phyloP scores from a whole-genome alignment of 2,888 invertebrate genomes.

The Venusia cambrica region DNA sequence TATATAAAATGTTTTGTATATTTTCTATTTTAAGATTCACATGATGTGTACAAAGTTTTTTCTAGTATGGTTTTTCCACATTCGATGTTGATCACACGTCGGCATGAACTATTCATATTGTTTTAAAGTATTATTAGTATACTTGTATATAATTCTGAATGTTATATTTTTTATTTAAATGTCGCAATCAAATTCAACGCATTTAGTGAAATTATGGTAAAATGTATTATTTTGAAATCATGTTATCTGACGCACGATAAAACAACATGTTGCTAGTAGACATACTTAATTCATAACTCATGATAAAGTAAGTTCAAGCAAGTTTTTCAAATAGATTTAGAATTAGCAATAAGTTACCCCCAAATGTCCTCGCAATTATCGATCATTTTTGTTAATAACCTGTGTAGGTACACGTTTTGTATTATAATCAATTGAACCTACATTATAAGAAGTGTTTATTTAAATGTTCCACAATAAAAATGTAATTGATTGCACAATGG shows the following conservation, averaged over 20 bases:
- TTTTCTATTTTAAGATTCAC: slow-evolving; percentile 72
- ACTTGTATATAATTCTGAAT: slow-evolving; percentile 71
- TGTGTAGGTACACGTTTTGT: too few species aligned
- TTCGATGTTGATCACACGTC: slow-evolving; percentile 54
- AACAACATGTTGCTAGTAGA: too few species aligned
- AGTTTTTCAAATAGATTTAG: slow-evolving; percentile 9
- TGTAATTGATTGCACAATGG: too few species aligned
- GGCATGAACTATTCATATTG: slow-evolving; percentile 72
- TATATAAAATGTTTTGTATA: slow-evolving; percentile 77
- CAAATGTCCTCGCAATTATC: slow-evolving; percentile 10
- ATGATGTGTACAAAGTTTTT: slow-evolving; percentile 75
- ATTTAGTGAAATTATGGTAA: slow-evolving; percentile 24
- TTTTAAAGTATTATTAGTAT: slow-evolving; percentile 79
- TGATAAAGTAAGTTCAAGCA: slow-evolving; percentile 3
- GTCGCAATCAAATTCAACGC: slow-evolving; percentile 35
- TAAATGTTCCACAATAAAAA: slow-evolving; percentile 1
- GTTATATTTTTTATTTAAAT: slow-evolving; percentile 52
- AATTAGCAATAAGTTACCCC: slow-evolving; percentile 16
- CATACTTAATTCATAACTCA: too few species aligned
- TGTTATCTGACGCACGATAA: too few species aligned
- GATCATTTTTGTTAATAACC: too few species aligned
- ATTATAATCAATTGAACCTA: too few species aligned
- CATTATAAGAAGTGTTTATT: not conserved
- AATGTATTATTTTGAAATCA: too few species aligned
- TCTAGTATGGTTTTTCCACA: slow-evolving; percentile 57